Conservation (phyloP, 2,113 vertebrate genomes). For the Paradoxurus hermaphroditus region DNA sequence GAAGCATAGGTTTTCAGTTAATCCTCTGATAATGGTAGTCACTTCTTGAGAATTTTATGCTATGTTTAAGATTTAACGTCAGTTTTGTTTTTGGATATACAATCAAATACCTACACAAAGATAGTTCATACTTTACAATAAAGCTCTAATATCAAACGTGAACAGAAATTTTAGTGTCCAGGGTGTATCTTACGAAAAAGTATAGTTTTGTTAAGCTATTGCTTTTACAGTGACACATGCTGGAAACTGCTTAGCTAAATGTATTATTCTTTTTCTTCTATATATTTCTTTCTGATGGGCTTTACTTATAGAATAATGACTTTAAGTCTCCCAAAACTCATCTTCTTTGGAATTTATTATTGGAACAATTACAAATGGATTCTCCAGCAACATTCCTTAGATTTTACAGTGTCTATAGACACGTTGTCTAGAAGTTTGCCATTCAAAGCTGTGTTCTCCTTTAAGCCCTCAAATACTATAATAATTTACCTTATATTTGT, state of each 20-base stretch:
- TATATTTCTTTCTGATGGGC: slow-evolving; percentile 40
- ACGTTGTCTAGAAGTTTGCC: slow-evolving; percentile 71
- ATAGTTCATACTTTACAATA: background rate
- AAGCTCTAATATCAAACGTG: slow-evolving; percentile 11
- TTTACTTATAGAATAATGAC: slow-evolving; percentile 70
- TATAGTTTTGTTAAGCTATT: slow-evolving; percentile 7
- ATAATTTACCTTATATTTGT: background rate
- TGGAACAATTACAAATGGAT: slow-evolving; percentile 68
- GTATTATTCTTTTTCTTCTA: slow-evolving; percentile 38
- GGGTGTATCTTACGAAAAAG: slow-evolving; percentile 45
- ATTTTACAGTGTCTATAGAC: slow-evolving; percentile 50
- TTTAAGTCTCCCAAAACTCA: slow-evolving; percentile 69
- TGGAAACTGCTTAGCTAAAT: slow-evolving; percentile 52
- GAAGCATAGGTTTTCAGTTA: background rate
- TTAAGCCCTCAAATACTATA: background rate
- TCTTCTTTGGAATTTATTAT: slow-evolving; percentile 40
- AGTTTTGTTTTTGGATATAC: background rate
- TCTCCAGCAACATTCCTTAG: slow-evolving; percentile 69
- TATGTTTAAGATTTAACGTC: background rate
- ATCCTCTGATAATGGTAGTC: background rate
- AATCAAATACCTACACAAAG: slow-evolving; percentile 25
- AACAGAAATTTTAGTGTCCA: slow-evolving; percentile 10
- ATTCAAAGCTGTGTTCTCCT: slow-evolving; percentile 6
- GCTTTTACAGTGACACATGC: slow-evolving; percentile 61
- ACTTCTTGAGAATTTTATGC: background rate